phyloP scores from a whole-genome alignment of 2,113 vertebrate species.

The Tursiops truncatus region DNA sequence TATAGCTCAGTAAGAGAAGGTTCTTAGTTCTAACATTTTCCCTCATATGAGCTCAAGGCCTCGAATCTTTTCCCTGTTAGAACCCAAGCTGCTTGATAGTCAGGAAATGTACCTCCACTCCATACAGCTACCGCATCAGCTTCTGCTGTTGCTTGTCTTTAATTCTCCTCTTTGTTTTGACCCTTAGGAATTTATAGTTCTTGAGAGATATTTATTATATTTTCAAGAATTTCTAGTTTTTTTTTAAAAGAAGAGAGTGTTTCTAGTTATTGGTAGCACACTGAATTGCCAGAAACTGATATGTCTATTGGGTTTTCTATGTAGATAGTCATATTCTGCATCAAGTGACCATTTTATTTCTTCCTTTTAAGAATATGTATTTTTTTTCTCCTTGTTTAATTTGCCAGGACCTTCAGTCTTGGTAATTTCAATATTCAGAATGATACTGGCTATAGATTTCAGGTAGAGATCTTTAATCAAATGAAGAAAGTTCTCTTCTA shows the following conservation, averaged over 20 bases:
- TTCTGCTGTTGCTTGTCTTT: neutral
- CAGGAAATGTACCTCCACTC: neutral
- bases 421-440: conserved; percentile 11
- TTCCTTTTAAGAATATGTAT: conserved; percentile 14
- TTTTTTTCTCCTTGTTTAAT: neutral
- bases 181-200: neutral
- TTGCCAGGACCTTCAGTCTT: neutral
- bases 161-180: neutral
- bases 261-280: conserved; percentile 10
- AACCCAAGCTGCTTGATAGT: neutral
- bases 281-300: neutral
- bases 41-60: neutral
- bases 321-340: neutral
- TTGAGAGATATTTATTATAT: conserved; percentile 1
- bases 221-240: neutral
- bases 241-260: neutral
- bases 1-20: neutral
- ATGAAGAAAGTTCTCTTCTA: neutral
- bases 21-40: neutral
- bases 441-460: conserved; percentile 1
- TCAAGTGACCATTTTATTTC: neutral
- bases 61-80: neutral
- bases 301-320: neutral
- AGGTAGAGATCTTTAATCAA: neutral
- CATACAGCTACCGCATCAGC: no score